A percentile compares a stretch with the other conserved stretches of the same genome.
Evolutionary conservation across 2,113 vertebrate species (phyloP).

Genomic region (Megatriorchis doriae): DNA sequence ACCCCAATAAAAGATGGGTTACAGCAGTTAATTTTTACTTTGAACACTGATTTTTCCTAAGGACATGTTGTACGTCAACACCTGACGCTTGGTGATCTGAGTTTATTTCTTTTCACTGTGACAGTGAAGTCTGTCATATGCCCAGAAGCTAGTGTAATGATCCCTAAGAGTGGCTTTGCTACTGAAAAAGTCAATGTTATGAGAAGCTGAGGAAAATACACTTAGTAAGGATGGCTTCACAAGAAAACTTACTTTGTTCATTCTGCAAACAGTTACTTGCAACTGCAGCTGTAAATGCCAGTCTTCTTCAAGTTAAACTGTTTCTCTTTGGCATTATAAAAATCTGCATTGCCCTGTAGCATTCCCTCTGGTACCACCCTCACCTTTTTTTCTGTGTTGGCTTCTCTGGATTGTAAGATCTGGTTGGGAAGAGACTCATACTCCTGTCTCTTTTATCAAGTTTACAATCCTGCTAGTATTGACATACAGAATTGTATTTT

Average conservation of each 20-base stretch:
- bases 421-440: neutral
- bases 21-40: neutral
- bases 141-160: neutral
- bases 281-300: neutral
- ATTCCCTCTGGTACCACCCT: neutral
- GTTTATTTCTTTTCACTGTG: neutral
- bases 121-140: neutral
- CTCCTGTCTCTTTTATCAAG: neutral
- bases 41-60: neutral
- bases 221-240: neutral
- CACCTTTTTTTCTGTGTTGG: neutral
- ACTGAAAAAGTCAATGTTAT: neutral
- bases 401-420: neutral
- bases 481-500: neutral
- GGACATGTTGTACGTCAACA: neutral
- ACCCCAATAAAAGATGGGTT: neutral
- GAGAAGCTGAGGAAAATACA: neutral
- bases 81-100: neutral
- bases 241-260: neutral
- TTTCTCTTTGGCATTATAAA: neutral
- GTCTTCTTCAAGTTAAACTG: neutral
- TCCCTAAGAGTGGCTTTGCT: neutral
- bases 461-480: neutral
- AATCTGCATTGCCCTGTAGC: neutral
- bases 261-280: neutral